Conservation (phyloP, 2,113 vertebrate genomes). For the Prunella fulvescens region DNA sequence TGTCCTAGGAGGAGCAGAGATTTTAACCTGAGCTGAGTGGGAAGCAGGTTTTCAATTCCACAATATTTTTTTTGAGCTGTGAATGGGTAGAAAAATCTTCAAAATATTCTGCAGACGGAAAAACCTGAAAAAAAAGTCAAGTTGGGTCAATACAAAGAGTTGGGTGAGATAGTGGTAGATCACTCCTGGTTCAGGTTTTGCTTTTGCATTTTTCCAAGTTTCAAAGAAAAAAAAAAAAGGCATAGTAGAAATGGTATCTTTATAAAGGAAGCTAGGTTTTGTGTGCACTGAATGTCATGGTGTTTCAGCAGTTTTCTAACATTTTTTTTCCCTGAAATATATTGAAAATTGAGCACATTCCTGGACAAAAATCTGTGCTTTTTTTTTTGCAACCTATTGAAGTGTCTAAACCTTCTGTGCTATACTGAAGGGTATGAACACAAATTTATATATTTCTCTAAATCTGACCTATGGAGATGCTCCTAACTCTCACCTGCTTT, state of each 20-base stretch:
- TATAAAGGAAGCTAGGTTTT: not conserved
- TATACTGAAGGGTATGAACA: not conserved
- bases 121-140: not conserved
- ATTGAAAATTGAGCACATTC: not conserved
- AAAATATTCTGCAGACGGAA: not conserved
- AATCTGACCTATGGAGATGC: not conserved
- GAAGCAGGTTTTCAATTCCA: not conserved
- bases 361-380: fast-evolving
- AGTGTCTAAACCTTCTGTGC: not conserved
- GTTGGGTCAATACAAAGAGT: not conserved
- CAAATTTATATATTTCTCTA: not conserved
- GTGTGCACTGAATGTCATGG: not conserved
- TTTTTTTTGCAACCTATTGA: not conserved
- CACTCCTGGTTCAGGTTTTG: not conserved
- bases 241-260: not conserved
- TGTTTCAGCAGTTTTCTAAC: not conserved
- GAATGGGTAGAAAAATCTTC: not conserved
- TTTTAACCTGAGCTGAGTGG: not conserved
- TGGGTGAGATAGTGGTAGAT: not conserved
- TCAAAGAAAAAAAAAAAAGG: not conserved
- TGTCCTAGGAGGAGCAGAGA: not conserved
- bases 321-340: not conserved
- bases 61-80: not conserved
- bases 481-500: not conserved
- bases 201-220: not conserved